Percentiles rank a stretch among this genome's conserved stretches.
Evolutionary conservation across 2,888 invertebrate genomes (phyloP).

Genomic region (Drosophila anomalata): DNA sequence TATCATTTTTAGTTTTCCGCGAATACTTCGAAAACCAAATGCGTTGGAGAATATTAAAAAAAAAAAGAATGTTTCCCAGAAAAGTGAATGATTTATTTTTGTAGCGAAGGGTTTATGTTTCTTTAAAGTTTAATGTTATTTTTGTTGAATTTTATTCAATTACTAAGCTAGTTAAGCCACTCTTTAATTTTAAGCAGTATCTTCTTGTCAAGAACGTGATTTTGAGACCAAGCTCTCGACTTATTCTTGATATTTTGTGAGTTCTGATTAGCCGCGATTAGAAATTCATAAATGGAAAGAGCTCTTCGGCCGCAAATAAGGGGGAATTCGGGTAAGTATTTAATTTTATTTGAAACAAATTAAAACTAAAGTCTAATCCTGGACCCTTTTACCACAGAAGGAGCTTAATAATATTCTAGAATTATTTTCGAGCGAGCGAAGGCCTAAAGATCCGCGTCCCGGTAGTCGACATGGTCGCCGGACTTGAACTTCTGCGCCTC

Average conservation of each 20-base stretch:
- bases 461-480: conserved; percentile 94
- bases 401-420: background rate
- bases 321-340: background rate
- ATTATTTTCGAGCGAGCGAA: background rate
- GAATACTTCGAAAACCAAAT: background rate
- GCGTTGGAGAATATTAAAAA: background rate
- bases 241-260: background rate
- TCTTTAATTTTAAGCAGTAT: background rate
- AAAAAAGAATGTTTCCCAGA: background rate
- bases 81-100: background rate
- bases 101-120: background rate
- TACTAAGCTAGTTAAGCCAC: background rate
- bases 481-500: conserved; percentile 89
- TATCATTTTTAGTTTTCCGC: conserved; percentile 1
- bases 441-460: conserved; percentile 84
- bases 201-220: background rate
- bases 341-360: background rate
- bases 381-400: conserved; percentile 1
- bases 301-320: background rate
- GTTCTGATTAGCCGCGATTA: background rate
- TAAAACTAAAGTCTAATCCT: background rate
- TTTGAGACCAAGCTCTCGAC: background rate
- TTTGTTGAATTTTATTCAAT: no score
- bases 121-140: background rate
- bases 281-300: background rate